These are phyloP conservation scores for Poeciliopsis infans DNA, from an alignment of 2,797 vertebrate genomes.

Conservation along the genomic window DNA sequence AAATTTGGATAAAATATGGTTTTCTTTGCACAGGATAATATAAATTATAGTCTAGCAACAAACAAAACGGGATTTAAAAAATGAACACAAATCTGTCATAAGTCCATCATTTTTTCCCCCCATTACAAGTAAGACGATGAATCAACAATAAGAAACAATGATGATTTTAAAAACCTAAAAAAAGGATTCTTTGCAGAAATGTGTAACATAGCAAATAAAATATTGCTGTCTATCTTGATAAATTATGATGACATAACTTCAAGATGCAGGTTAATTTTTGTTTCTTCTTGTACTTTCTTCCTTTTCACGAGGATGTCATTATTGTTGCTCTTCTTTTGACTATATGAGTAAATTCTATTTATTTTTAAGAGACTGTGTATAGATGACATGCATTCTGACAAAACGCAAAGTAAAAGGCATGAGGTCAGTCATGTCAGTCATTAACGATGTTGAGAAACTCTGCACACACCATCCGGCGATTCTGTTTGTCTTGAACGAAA, in stretches of 20 bases:
- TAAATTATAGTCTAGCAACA: constrained; percentile 6
- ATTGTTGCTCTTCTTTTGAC: background rate
- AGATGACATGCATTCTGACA: background rate
- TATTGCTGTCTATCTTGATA: background rate
- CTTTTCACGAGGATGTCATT: background rate
- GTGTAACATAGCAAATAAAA: background rate
- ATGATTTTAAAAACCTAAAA: background rate
- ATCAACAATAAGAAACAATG: background rate
- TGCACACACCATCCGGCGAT: constrained; percentile 7
- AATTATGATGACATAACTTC: background rate
- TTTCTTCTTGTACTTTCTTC: background rate
- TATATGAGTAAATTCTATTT: background rate
- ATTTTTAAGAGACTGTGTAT: background rate
- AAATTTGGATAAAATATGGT: constrained; percentile 17
- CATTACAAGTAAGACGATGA: background rate
- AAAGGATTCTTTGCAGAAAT: background rate
- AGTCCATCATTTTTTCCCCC: background rate
- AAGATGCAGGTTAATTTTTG: background rate
- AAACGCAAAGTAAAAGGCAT: background rate
- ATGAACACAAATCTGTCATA: background rate
- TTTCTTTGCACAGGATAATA: constrained; percentile 8
- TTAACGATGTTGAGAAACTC: constrained; percentile 30
- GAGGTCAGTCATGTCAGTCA: constrained; percentile 30
- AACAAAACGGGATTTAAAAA: background rate
- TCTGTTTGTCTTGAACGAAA: constrained; percentile 1